Conservation (phyloP, 1,140 invertebrate species). For the Temnothorax curvispinosus region DNA sequence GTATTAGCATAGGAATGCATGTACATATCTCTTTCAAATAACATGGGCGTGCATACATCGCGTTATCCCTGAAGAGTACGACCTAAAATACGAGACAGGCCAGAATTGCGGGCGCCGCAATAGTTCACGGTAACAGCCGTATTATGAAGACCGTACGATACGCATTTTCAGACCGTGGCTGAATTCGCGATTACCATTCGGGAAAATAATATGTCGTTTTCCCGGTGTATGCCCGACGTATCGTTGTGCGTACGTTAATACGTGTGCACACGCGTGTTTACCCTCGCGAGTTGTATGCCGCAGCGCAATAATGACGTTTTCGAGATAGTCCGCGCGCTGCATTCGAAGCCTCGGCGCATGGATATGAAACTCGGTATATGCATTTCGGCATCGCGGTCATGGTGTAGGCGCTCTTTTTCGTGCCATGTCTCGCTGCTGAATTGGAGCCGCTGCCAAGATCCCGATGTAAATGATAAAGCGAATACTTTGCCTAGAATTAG, state of each 20-base stretch:
- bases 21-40: conserved; percentile 38
- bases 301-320: conserved; percentile 40
- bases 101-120: conserved; percentile 64
- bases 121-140: conserved; percentile 53
- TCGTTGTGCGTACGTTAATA: neutral
- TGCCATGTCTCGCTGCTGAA: neutral
- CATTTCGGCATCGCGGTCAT: neutral
- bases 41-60: conserved; percentile 25
- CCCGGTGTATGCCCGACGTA: neutral
- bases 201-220: conserved; percentile 67
- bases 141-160: conserved; percentile 64
- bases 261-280: conserved; percentile 13
- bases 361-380: neutral
- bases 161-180: conserved; percentile 67
- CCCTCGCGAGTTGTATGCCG: neutral
- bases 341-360: conserved; percentile 8
- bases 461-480: neutral
- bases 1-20: conserved; percentile 42
- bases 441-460: conserved; percentile 36
- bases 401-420: neutral
- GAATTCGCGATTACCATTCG: conserved; percentile 64
- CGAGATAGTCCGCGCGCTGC: neutral
- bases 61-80: conserved; percentile 51
- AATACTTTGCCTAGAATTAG: conserved; percentile 19
- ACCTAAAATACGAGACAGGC: conserved; percentile 14